These are phyloP conservation scores for Bergia sp. DNA, from an alignment of 92 coral and sea anemone species.

Conservation along the genomic window DNA sequence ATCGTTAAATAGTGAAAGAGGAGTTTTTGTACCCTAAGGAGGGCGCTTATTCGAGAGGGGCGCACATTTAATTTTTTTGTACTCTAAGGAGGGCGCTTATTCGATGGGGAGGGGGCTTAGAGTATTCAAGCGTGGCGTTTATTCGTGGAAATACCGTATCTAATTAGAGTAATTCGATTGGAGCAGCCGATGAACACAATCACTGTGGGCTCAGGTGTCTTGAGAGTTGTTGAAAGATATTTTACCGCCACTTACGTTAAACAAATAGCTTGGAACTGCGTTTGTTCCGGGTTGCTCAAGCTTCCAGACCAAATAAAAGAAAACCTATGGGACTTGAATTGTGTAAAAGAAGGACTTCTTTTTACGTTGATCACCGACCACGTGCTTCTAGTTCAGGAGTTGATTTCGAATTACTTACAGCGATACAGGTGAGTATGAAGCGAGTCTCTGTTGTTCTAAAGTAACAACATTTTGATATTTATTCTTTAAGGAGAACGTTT, in stretches of 20 bases:
- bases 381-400: background rate
- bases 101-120: too few relatives aligned
- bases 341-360: background rate
- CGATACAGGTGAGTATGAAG: background rate
- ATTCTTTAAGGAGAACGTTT: background rate
- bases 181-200: background rate
- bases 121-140: too few relatives aligned
- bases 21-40: too few relatives aligned
- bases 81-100: too few relatives aligned
- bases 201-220: slow-evolving; percentile 10
- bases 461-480: background rate
- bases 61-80: too few relatives aligned
- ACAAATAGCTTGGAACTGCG: background rate
- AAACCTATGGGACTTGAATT: background rate
- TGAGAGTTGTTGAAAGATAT: background rate
- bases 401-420: background rate
- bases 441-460: background rate
- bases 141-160: too few relatives aligned
- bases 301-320: background rate
- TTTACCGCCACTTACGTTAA: background rate
- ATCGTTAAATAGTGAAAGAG: too few relatives aligned
- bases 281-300: too few relatives aligned
- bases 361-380: background rate
- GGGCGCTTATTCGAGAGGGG: too few relatives aligned
- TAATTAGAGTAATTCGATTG: too few relatives aligned